Evolutionary conservation across 2,888 invertebrate species (phyloP).

Genomic region (Synergus japonicus): DNA sequence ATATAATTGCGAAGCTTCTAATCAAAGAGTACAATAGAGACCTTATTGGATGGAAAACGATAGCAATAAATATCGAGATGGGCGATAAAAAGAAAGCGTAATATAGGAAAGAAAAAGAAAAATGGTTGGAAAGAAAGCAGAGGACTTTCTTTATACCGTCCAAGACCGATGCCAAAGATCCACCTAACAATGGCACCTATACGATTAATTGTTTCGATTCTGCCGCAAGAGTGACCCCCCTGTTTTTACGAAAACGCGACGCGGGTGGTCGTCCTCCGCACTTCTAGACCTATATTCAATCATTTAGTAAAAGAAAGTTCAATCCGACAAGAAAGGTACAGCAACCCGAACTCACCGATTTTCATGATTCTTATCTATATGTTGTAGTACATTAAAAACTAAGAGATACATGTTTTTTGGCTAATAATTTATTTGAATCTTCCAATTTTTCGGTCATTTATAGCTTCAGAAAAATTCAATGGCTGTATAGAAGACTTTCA

Average conservation of each 20-base stretch:
- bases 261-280: conserved; percentile 28
- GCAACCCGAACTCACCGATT: too few species aligned
- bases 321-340: background rate
- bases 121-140: conserved; percentile 6
- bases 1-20: conserved; percentile 59
- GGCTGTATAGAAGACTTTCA: too few species aligned
- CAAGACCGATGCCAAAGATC: conserved; percentile 29
- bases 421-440: background rate
- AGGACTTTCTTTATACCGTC: conserved; percentile 22
- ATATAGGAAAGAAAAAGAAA: conserved; percentile 43
- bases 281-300: conserved; percentile 19
- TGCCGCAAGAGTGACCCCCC: conserved; percentile 16
- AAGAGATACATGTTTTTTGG: background rate
- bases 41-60: conserved; percentile 62
- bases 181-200: conserved; percentile 40
- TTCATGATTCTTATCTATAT: too few species aligned
- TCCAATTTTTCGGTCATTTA: too few species aligned
- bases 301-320: background rate
- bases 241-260: conserved; percentile 21
- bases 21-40: conserved; percentile 59
- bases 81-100: conserved; percentile 55
- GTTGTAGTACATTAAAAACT: too few species aligned
- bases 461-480: too few species aligned
- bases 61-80: conserved; percentile 64
- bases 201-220: conserved; percentile 39